These are phyloP conservation scores for Sphenopsis melanotis DNA, from an alignment of 2,797 vertebrate genomes.

Conservation along the genomic window DNA sequence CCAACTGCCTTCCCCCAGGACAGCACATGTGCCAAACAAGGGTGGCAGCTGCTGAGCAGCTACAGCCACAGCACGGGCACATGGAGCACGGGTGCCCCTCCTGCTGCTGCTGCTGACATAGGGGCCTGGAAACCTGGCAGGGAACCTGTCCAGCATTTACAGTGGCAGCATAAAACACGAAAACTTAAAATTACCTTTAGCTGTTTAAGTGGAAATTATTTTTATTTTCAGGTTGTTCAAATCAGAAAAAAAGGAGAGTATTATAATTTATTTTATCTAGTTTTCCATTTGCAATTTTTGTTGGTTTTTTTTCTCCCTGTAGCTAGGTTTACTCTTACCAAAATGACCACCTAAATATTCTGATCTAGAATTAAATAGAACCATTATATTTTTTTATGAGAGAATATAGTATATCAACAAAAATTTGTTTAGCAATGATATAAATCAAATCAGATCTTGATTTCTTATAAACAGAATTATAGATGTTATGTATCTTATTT, in stretches of 20 bases:
- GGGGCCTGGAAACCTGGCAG: neutral
- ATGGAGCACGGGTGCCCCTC: neutral
- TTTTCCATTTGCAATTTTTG: neutral
- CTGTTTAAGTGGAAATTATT: neutral
- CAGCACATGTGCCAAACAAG: accelerated
- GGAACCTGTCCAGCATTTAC: neutral
- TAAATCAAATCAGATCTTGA: neutral
- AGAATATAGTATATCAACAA: neutral
- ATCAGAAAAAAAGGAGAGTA: neutral
- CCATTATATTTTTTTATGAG: neutral
- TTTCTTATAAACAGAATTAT: neutral
- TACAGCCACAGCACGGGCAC: neutral
- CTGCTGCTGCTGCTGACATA: neutral
- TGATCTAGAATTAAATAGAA: neutral
- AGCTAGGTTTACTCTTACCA: neutral
- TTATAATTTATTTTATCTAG: neutral
- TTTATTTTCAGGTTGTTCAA: neutral
- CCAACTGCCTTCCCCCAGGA: neutral
- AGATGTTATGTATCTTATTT: neutral
- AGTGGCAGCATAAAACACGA: neutral
- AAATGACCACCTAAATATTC: neutral
- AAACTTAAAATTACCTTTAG: neutral
- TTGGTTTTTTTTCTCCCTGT: accelerated
- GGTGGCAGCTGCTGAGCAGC: neutral
- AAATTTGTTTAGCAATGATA: neutral